Base-by-base conservation (phyloP, 1,140 invertebrate genomes). In the Telenomus remus region DNA sequence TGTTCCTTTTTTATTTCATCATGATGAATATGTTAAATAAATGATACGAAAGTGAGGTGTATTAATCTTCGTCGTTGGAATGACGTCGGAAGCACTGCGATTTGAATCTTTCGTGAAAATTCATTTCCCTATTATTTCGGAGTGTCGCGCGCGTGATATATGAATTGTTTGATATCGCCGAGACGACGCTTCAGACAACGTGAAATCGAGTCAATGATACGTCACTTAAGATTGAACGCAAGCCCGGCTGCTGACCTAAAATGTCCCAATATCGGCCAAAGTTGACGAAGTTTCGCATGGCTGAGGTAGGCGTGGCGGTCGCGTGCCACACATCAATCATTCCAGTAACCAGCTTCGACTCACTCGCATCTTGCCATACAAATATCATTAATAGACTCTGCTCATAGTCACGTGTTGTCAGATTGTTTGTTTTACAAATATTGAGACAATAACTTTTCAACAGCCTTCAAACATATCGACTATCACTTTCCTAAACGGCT, bases 121-220 rank as follows among this genome's bases (percentile, higher is more conserved):
- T 87, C 87, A 88, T 88, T 88, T 88, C 87, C 87, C 86, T 87
- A 88, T 88, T 88, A 88, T 86, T 87, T 82, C 87, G 75, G 81
- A 53, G 80, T 83, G 86, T 88, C 87, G 79, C 72, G 55, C 71
- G 51, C 54, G 83, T 86, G 87, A 88, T 86, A 84, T 88, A 87
- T 88, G 87, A 87, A 87, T 87, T 86, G 85, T 86, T 87, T 85
- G 86, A 85, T 86, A 86, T 57, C 55, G 72, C 56, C 60, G 46
- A 76, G 73, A 47, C 50, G 42, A 47, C 39, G 10, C 57, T 68
- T 42, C 39, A 33, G 51, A 50, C 42, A 7, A 60, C 51, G 54
- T 51, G 54, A 47, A 70, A 9, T 60, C 60, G 65, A 76, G 65
- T 78, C 77, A 74, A 68, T 72, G 74, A 76, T 77, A 65, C 60